A percentile compares a stretch with the other conserved stretches of the same genome.
phyloP scores from a whole-genome alignment of 2,888 invertebrate genomes.

The Macrosiphum euphorbiae region DNA sequence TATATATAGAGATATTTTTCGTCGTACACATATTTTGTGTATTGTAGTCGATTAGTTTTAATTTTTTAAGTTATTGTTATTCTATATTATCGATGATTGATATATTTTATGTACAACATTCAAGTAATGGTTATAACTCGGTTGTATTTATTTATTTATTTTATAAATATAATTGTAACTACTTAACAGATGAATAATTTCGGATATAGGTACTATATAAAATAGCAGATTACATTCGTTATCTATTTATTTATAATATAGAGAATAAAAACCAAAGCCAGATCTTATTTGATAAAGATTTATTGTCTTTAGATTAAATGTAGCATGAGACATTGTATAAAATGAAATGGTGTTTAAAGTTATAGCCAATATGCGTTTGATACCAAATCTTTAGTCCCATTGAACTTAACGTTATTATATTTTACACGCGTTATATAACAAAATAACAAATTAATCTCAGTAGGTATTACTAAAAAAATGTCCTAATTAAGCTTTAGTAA shows the following conservation, averaged over 20 bases:
- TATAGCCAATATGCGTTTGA: neutral
- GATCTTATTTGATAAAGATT: neutral
- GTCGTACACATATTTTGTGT: neutral
- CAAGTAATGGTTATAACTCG: neutral
- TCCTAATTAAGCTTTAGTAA: neutral
- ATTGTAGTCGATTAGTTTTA: neutral
- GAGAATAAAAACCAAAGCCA: neutral
- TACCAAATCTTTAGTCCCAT: neutral
- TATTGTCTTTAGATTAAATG: slow-evolving; percentile 15
- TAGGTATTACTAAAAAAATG: neutral
- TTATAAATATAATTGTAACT: neutral
- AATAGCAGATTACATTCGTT: neutral
- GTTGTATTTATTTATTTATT: neutral
- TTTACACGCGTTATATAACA: neutral
- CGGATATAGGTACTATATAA: neutral
- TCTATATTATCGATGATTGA: neutral
- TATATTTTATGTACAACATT: neutral
- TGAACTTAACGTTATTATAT: neutral
- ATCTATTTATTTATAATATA: neutral
- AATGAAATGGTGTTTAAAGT: neutral
- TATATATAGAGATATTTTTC: neutral
- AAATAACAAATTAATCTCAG: neutral
- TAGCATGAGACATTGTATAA: neutral
- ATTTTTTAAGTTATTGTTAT: neutral
- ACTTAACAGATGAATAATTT: neutral